phyloP scores from a whole-genome alignment of 2,797 vertebrate genomes.

The Syngnathus acus region DNA sequence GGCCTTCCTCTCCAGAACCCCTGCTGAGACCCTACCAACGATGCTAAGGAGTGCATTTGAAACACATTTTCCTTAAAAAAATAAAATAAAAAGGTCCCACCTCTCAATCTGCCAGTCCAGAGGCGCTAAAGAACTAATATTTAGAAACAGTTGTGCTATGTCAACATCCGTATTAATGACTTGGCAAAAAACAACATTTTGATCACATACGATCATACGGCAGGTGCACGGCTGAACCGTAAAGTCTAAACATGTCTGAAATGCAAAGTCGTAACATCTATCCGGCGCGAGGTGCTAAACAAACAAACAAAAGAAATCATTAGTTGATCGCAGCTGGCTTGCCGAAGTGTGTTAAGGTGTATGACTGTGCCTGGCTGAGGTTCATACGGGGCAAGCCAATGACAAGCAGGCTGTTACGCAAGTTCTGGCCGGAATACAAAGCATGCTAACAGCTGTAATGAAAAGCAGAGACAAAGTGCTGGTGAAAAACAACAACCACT shows the following conservation, averaged over 20 bases:
- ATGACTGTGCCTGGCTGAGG: conserved; percentile 7
- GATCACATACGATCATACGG: background rate
- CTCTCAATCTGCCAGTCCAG: too few relatives aligned
- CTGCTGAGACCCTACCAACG: too few relatives aligned
- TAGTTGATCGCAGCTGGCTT: background rate
- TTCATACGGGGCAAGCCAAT: conserved; percentile 28
- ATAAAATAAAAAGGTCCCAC: too few relatives aligned
- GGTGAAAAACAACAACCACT: conserved; percentile 29
- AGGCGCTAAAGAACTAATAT: background rate
- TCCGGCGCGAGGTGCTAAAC: background rate
- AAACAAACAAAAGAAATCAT: background rate
- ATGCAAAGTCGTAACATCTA: background rate
- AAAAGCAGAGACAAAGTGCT: conserved; percentile 49
- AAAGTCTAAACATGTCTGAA: background rate
- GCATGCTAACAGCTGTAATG: conserved; percentile 56
- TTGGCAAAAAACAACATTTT: background rate
- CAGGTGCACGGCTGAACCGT: background rate
- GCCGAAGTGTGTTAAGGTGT: conserved; percentile 1
- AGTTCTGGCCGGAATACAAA: conserved; percentile 34
- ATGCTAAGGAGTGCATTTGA: too few relatives aligned
- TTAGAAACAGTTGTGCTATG: background rate
- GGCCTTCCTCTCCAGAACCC: too few relatives aligned
- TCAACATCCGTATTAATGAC: background rate
- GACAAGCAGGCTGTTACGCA: conserved; percentile 44
- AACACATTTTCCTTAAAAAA: too few relatives aligned